phyloP scores from a whole-genome alignment of 2,888 invertebrate genomes.

The Calephelis perditalis region DNA sequence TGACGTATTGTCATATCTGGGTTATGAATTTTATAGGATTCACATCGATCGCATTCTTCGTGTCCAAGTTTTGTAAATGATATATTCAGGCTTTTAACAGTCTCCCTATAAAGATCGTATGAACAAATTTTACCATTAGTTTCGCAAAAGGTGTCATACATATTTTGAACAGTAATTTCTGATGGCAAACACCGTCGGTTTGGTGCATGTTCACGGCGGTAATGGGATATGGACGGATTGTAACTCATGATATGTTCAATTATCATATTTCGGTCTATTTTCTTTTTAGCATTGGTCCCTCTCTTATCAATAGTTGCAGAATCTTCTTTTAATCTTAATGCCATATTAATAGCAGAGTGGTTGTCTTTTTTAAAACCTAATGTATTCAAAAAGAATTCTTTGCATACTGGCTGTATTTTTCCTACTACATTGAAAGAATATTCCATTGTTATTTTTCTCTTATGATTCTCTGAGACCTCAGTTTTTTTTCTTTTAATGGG shows the following conservation, averaged over 20 bases:
- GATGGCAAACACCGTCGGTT: slow-evolving; percentile 9
- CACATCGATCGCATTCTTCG: slow-evolving; percentile 12
- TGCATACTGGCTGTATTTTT: too few relatives aligned
- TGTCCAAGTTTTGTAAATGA: slow-evolving; percentile 7
- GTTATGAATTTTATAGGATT: background rate
- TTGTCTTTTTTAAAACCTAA: too few relatives aligned
- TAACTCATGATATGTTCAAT: slow-evolving; percentile 1
- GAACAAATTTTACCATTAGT: background rate
- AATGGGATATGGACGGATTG: slow-evolving; percentile 15
- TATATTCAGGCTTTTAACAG: background rate
- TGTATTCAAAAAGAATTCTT: too few relatives aligned
- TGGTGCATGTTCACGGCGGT: slow-evolving; percentile 14
- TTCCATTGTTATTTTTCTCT: too few relatives aligned
- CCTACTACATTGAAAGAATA: too few relatives aligned
- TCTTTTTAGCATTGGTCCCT: slow-evolving; percentile 1
- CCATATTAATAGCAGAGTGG: too few relatives aligned
- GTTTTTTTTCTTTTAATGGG: too few relatives aligned
- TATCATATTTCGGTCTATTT: slow-evolving; percentile 3
- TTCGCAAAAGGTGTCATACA: slow-evolving; percentile 1
- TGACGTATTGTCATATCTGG: slow-evolving; percentile 5
- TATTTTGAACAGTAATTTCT: slow-evolving; percentile 1
- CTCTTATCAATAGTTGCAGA: background rate
- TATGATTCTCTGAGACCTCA: too few relatives aligned
- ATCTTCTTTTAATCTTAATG: background rate
- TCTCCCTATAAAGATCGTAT: background rate